phyloP scores from a whole-genome alignment of 2,888 invertebrate genomes.

The Oegoconia quadripuncta region DNA sequence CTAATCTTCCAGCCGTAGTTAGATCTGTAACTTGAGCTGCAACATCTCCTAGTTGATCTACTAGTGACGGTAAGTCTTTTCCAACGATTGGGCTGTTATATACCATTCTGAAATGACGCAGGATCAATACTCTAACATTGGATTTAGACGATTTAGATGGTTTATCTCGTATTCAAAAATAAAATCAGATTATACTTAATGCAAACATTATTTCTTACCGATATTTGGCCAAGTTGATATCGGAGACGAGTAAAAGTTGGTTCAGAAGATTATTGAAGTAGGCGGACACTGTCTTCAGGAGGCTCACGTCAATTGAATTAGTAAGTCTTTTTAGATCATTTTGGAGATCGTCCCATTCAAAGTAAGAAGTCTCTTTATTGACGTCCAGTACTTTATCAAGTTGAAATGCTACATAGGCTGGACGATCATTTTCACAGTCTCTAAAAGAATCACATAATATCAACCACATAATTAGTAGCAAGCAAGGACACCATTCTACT shows the following conservation, averaged over 20 bases:
- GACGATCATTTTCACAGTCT: constrained; percentile 84
- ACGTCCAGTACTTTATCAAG: constrained; percentile 84
- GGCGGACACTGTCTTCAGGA: constrained; percentile 76
- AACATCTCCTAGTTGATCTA: constrained; percentile 82
- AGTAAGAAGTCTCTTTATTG: constrained; percentile 82
- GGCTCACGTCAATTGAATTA: constrained; percentile 74
- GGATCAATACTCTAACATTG: no score
- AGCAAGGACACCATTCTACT: not conserved
- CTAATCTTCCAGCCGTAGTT: constrained; percentile 84
- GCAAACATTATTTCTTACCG: no score
- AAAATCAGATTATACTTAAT: no score
- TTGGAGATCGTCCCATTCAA: constrained; percentile 81
- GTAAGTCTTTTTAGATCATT: constrained; percentile 73
- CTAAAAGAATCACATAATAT: constrained; percentile 61
- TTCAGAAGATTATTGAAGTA: constrained; percentile 78
- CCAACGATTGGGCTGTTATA: constrained; percentile 81
- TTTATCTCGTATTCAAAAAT: no score
- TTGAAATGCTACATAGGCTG: constrained; percentile 86
- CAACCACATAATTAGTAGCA: not conserved
- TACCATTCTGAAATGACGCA: constrained; percentile 61
- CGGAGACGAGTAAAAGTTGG: constrained; percentile 76
- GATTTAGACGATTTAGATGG: no score
- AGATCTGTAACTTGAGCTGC: constrained; percentile 84
- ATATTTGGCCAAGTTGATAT: constrained; percentile 81
- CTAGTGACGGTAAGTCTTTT: constrained; percentile 81